Evolutionary conservation across 2,888 invertebrate genomes (phyloP), one percentile per base, ranked within the genome.

Genomic region (Trissolcus brochymenae): DNA sequence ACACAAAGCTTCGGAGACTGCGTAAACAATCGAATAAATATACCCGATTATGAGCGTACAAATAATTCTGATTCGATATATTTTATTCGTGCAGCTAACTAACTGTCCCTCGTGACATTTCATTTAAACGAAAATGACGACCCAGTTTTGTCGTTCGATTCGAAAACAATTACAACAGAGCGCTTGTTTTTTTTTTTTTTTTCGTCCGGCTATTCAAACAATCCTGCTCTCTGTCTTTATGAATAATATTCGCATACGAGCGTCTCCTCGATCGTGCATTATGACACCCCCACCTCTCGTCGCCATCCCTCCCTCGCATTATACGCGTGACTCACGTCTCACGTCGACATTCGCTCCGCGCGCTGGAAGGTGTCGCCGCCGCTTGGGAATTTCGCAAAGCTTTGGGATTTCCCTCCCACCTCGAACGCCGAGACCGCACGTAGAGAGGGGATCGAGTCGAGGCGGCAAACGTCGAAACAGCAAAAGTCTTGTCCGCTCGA

Each of bases 401-500:
- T 79, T 79, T 77, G 83, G 82, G 83, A 84, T 84, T 82, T 82
- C 84, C 84, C 83, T 80, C 82, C 82, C 80, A 68, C 79, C 50
- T 54, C 59, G 61, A 62, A 43, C 53, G 59, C 59, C 71, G 49
- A 6, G 79, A 72, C 61, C 66, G 68, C 78, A 49, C 62, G 78
- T 65, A 67, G 80, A 67, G 80, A 64, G 81, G 80, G 65, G 73
- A 68, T 80, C 76, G 83, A 81, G 79, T 60, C 72, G 35, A 35
- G 35, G 35, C 79, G 76, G 79, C 79, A 78, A 71, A 54, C 75
- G 50, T 55, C 57, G 66, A 61, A 80, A 81, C 85, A 81, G 88
- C 82, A 83, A 86, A 88, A 88, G 85, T 88, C 86, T 87, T 88
- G 88, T 87, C 87, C 86, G 83, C 85, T 84, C 75, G 11, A 49